These are phyloP conservation scores for Notolabrus celidotus DNA, from an alignment of 2,797 vertebrate species.

Conservation along the genomic window DNA sequence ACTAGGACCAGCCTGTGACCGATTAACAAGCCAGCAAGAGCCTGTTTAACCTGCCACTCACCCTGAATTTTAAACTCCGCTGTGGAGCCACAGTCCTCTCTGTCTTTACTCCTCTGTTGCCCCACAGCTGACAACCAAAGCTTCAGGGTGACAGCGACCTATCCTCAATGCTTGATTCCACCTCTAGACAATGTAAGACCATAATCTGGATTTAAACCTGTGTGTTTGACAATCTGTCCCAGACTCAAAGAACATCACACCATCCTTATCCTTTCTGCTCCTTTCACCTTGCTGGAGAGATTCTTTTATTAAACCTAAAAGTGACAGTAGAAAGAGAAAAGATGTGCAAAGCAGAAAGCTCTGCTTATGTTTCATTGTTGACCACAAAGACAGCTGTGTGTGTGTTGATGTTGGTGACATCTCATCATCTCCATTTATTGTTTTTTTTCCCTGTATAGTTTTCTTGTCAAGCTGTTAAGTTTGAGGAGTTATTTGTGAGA, in stretches of 20 bases:
- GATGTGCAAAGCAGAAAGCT: conserved; percentile 9
- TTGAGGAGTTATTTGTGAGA: conserved; percentile 14
- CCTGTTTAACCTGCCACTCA: conserved; percentile 46
- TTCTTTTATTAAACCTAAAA: conserved; percentile 15
- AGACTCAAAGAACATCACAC: conserved; percentile 11
- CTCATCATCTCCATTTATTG: not conserved
- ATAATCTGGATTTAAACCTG: conserved; percentile 54
- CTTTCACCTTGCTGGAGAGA: not conserved
- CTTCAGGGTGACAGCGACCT: conserved; percentile 34
- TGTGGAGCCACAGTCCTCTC: conserved; percentile 7
- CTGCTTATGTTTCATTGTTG: conserved; percentile 1
- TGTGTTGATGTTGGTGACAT: conserved; percentile 4
- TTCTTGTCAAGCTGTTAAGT: conserved; percentile 9
- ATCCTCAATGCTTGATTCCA: conserved; percentile 30
- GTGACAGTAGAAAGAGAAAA: conserved; percentile 1
- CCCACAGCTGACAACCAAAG: conserved; percentile 29
- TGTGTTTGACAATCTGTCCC: conserved; percentile 35
- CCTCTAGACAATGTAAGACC: conserved; percentile 36
- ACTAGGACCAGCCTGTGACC: conserved; percentile 33
- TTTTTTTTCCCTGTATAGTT: conserved; percentile 9
- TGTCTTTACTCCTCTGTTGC: conserved; percentile 7
- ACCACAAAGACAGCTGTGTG: conserved; percentile 12
- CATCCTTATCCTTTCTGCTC: not conserved
- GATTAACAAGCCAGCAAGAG: conserved; percentile 41
- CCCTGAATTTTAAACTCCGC: conserved; percentile 22